phyloP scores from a whole-genome alignment of 1,140 invertebrate genomes.

The Saccostrea cuccullata region DNA sequence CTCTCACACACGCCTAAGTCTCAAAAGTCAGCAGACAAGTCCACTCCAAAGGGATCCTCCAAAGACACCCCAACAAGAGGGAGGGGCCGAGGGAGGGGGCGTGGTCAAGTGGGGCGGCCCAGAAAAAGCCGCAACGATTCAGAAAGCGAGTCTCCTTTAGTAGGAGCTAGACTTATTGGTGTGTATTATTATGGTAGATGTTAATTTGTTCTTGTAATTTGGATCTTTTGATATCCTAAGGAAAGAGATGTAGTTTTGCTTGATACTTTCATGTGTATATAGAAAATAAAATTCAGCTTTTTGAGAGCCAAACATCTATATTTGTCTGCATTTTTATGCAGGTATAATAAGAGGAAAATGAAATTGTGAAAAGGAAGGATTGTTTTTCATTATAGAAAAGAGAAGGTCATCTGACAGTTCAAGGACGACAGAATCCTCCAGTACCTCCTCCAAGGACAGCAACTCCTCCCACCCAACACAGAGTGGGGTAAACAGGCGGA shows the following conservation, averaged over 20 bases:
- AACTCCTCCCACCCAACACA: conserved; percentile 61
- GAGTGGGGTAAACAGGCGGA: conserved; percentile 88
- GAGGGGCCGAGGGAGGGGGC: conserved; percentile 61
- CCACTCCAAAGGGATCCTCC: conserved; percentile 42
- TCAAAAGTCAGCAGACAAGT: conserved; percentile 26
- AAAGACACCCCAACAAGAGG: conserved; percentile 57
- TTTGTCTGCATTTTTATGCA: background rate
- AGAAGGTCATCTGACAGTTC: conserved; percentile 59
- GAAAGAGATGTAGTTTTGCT: too few species aligned
- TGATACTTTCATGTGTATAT: too few species aligned
- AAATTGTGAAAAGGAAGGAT: background rate
- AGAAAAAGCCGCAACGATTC: conserved; percentile 68
- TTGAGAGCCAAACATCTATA: background rate
- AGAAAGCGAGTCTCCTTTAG: conserved; percentile 57
- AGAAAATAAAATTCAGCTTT: too few species aligned
- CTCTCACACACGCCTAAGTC: conserved; percentile 40
- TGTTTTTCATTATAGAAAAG: conserved; percentile 51
- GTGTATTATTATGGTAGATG: background rate
- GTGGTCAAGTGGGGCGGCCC: conserved; percentile 64
- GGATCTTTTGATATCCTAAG: too few species aligned
- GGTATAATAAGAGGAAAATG: background rate
- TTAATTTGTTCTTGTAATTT: too few species aligned
- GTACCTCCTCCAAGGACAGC: conserved; percentile 57
- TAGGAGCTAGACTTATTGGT: conserved; percentile 44
- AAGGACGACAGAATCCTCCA: conserved; percentile 57